Conservation (phyloP, 2,888 invertebrate genomes). For the Osedax frankpressi region DNA sequence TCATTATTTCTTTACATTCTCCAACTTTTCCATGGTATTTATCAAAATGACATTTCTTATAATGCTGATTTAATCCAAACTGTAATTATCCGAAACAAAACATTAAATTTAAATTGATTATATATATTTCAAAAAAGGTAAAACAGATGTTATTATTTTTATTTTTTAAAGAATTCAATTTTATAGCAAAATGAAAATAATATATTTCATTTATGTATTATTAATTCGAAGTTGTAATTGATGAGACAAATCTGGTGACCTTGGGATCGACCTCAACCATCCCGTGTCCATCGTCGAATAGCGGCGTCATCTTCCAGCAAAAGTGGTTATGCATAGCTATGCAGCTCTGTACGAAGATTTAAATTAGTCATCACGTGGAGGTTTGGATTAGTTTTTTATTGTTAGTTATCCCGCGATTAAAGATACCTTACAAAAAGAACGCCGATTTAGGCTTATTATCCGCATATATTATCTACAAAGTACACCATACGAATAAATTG, state of each 20-base stretch:
- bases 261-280: neutral
- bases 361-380: too few relatives aligned
- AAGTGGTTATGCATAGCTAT: conserved; percentile 25
- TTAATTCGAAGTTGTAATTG: too few relatives aligned
- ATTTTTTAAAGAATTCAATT: neutral
- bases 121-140: too few relatives aligned
- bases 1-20: neutral
- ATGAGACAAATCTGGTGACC: neutral
- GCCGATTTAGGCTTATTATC: too few relatives aligned
- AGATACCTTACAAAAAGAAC: too few relatives aligned
- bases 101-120: neutral
- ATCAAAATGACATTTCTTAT: conserved; percentile 11
- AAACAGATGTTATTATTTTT: too few relatives aligned
- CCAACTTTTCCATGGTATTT: neutral
- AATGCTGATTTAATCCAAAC: conserved; percentile 5
- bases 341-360: conserved; percentile 12
- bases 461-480: too few relatives aligned
- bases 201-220: too few relatives aligned
- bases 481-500: too few relatives aligned
- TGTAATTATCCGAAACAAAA: neutral
- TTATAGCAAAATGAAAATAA: too few relatives aligned
- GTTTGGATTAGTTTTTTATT: too few relatives aligned
- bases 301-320: conserved; percentile 20
- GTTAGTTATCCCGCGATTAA: too few relatives aligned
- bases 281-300: neutral